These are phyloP conservation scores for Pseudomyrmex sp. DNA, from an alignment of 1,140 invertebrate genomes.

Conservation along the genomic window DNA sequence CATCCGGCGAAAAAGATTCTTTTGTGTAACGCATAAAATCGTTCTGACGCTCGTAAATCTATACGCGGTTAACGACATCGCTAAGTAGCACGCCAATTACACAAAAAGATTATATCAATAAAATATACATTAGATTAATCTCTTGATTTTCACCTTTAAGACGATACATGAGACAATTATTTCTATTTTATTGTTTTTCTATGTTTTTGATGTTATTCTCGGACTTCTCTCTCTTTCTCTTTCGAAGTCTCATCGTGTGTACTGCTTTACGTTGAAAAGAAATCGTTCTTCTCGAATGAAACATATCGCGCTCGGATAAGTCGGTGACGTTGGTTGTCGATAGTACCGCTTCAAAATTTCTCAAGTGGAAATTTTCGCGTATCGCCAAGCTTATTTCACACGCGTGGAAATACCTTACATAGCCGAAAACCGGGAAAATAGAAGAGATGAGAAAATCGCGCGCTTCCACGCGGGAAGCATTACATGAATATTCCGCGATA, in stretches of 20 bases:
- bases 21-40: slow-evolving; percentile 8
- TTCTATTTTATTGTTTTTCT: background rate
- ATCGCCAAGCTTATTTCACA: slow-evolving; percentile 20
- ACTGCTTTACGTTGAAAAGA: background rate
- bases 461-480: background rate
- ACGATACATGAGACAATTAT: background rate
- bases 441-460: background rate
- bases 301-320: slow-evolving; percentile 29
- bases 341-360: slow-evolving; percentile 36
- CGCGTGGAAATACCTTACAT: background rate
- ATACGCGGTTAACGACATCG: background rate
- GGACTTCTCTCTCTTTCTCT: too few relatives aligned
- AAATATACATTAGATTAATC: background rate
- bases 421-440: background rate
- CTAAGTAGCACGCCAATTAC: background rate
- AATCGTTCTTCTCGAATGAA: slow-evolving; percentile 17
- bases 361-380: slow-evolving; percentile 48
- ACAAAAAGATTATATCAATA: background rate
- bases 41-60: background rate
- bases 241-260: background rate
- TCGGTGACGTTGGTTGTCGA: slow-evolving; percentile 43
- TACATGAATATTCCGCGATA: slow-evolving; percentile 1
- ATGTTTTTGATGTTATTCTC: slow-evolving; percentile 17
- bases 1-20: background rate
- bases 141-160: background rate